Percentiles rank a stretch among this genome's conserved stretches.
phyloP scores from a whole-genome alignment of 2,113 vertebrate species.

The Crocuta crocuta region DNA sequence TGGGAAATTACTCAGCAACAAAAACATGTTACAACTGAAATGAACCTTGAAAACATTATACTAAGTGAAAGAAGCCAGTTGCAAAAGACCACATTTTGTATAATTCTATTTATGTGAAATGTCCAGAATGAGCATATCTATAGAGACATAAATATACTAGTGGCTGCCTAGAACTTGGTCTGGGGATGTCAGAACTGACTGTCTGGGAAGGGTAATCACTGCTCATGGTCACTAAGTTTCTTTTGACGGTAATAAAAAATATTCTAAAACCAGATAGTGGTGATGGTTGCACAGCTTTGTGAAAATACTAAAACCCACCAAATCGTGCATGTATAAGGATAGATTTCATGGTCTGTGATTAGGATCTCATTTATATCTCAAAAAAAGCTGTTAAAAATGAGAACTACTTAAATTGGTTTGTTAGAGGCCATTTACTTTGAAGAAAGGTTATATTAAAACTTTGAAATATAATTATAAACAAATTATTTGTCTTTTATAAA shows the following conservation, averaged over 20 bases:
- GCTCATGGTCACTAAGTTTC: background rate
- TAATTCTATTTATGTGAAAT: background rate
- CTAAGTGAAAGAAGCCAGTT: slow-evolving; percentile 7
- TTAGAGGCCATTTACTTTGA: background rate
- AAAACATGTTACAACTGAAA: background rate
- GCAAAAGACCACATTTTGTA: background rate
- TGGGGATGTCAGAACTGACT: background rate
- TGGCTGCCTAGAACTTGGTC: background rate
- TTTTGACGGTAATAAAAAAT: background rate
- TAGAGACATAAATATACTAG: background rate
- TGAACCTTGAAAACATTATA: background rate
- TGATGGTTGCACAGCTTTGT: background rate
- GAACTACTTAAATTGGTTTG: background rate
- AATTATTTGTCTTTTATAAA: background rate
- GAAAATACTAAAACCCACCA: background rate
- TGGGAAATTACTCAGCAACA: background rate
- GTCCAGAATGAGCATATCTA: background rate
- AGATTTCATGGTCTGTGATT: background rate
- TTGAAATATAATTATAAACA: background rate
- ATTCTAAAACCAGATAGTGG: background rate
- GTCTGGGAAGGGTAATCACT: background rate
- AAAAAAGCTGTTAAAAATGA: background rate
- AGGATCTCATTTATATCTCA: background rate
- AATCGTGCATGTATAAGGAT: background rate
- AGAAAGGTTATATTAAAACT: background rate